Conservation (phyloP, 2,113 vertebrate genomes). For the Hyperoodon ampullatus region DNA sequence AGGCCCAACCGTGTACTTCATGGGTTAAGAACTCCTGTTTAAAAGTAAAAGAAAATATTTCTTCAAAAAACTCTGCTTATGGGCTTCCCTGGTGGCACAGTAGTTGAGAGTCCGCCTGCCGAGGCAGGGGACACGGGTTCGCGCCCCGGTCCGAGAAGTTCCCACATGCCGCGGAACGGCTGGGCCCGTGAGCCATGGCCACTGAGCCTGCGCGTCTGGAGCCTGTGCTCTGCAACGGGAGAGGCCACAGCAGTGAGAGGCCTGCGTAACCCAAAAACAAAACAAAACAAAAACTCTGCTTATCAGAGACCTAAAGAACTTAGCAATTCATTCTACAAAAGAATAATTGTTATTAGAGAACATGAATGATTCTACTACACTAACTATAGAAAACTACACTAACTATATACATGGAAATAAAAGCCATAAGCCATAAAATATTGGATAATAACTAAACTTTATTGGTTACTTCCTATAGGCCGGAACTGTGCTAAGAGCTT, state of each 20-base stretch:
- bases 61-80: neutral
- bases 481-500: neutral
- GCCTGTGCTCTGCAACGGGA: too few relatives aligned
- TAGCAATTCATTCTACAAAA: slow-evolving; percentile 29
- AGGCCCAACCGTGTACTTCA: neutral
- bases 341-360: neutral
- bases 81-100: too few relatives aligned
- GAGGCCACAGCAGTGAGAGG: too few relatives aligned
- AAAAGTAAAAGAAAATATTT: neutral
- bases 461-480: neutral
- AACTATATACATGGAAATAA: neutral
- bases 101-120: too few relatives aligned
- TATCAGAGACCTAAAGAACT: slow-evolving; percentile 15
- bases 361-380: neutral
- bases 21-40: neutral
- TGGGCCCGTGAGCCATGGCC: too few relatives aligned
- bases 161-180: too few relatives aligned
- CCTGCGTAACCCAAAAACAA: too few relatives aligned
- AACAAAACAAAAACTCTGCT: neutral
- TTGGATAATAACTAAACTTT: neutral
- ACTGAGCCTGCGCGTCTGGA: too few relatives aligned
- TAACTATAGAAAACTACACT: neutral
- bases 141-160: too few relatives aligned
- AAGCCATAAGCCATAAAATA: neutral
- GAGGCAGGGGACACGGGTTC: too few relatives aligned